These are phyloP conservation scores for Drosophila pseudoobscura DNA, from an alignment of 1,140 invertebrate species.

Conservation along the genomic window DNA sequence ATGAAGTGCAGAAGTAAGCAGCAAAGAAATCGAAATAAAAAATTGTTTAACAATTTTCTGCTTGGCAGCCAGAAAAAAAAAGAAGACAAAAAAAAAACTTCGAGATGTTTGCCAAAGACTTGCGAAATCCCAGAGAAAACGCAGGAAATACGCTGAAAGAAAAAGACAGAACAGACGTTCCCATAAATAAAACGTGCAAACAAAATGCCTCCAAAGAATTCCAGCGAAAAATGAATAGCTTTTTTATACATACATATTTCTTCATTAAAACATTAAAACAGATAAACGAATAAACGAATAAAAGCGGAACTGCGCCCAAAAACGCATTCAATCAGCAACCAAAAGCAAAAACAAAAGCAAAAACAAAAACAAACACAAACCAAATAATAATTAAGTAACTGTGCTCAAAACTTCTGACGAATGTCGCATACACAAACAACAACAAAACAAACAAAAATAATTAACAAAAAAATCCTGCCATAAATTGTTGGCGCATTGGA, in stretches of 20 bases:
- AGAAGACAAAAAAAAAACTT: conserved; percentile 29
- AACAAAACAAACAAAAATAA: conserved; percentile 19
- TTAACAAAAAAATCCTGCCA: conserved; percentile 30
- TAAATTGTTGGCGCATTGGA: conserved; percentile 8
- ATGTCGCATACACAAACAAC: conserved; percentile 14
- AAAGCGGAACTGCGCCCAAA: conserved; percentile 10
- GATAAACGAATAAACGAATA: conserved; percentile 12
- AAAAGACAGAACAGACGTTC: background rate
- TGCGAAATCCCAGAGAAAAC: conserved; percentile 21
- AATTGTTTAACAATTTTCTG: conserved; percentile 40
- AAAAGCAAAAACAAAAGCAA: conserved; percentile 17
- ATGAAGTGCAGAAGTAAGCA: conserved; percentile 50
- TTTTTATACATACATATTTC: conserved; percentile 20
- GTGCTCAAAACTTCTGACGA: conserved; percentile 20
- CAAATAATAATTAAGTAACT: conserved; percentile 38
- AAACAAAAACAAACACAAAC: conserved; percentile 15
- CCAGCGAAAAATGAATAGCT: conserved; percentile 37
- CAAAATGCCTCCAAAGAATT: conserved; percentile 23
- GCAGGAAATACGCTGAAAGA: background rate
- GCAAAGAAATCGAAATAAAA: conserved; percentile 36
- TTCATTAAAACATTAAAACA: conserved; percentile 28
- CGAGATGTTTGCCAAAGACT: conserved; percentile 49
- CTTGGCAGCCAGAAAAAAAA: conserved; percentile 34
- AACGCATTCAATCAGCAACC: conserved; percentile 36
- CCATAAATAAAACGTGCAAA: conserved; percentile 12